Conservation (phyloP, 2,113 vertebrate species). For the Chascanopsetta lugubris region DNA sequence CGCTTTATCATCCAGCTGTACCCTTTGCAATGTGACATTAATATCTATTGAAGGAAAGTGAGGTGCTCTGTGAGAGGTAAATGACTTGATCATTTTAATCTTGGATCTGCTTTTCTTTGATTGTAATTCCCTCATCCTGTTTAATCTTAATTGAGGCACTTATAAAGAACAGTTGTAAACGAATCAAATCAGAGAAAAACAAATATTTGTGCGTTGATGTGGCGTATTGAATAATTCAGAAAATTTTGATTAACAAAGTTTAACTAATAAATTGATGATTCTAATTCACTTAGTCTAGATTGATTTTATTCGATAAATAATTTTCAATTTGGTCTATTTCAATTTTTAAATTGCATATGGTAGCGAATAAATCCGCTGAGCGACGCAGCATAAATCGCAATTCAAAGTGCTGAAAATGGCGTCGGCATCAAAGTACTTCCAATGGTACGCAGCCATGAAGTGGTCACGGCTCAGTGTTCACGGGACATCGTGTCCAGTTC, state of each 20-base stretch:
- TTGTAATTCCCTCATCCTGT: neutral
- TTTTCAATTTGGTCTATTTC: neutral
- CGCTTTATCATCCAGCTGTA: constrained; percentile 41
- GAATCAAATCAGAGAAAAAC: neutral
- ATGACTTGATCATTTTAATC: neutral
- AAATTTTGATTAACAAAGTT: constrained; percentile 4
- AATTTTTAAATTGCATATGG: neutral
- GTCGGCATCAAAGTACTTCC: constrained; percentile 24
- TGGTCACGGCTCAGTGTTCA: constrained; percentile 3
- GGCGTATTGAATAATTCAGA: neutral
- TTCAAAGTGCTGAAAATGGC: constrained; percentile 44
- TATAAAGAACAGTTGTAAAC: neutral
- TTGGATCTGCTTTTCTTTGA: neutral
- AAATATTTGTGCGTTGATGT: neutral
- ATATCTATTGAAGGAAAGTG: constrained; percentile 4
- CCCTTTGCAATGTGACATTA: constrained; percentile 11
- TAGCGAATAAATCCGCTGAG: neutral
- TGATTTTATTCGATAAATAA: neutral
- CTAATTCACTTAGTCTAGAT: neutral
- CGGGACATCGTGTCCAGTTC: constrained; percentile 5
- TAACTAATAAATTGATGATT: neutral
- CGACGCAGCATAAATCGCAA: constrained; percentile 14
- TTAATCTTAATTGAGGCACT: neutral
- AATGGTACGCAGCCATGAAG: constrained; percentile 29
- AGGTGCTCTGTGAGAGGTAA: neutral